These are phyloP conservation scores for Otis tarda DNA, from an alignment of 2,113 vertebrate species.

Conservation along the genomic window DNA sequence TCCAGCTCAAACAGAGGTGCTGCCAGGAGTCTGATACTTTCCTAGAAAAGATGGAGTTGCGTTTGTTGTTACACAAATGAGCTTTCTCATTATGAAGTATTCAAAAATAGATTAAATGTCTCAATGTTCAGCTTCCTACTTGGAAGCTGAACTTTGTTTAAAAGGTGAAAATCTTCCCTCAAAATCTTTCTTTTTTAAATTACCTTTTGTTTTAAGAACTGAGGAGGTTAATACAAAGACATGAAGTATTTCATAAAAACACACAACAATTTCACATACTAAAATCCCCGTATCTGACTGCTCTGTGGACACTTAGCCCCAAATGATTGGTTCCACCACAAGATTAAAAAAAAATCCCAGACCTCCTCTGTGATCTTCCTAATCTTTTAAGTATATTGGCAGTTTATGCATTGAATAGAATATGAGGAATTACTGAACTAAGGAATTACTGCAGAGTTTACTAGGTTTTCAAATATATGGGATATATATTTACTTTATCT, in stretches of 20 bases:
- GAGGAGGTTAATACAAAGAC: not conserved
- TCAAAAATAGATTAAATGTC: not conserved
- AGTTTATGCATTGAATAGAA: constrained; percentile 74
- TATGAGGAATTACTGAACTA: constrained; percentile 75
- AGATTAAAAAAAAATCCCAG: not conserved
- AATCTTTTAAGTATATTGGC: constrained; percentile 71
- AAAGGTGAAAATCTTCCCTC: not conserved
- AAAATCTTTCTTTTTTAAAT: not conserved
- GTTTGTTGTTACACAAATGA: not conserved
- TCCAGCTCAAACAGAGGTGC: not conserved
- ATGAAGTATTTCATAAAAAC: not conserved
- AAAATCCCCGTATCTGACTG: not conserved
- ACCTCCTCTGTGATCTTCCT: constrained; percentile 55
- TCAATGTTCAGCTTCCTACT: too few species aligned
- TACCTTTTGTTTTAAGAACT: not conserved
- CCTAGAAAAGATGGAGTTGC: not conserved
- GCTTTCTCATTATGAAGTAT: not conserved
- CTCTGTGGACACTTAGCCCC: constrained; percentile 35
- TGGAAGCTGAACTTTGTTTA: not conserved
- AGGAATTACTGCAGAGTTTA: constrained; percentile 69
- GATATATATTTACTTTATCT: constrained; percentile 64
- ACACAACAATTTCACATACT: not conserved
- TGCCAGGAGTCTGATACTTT: not conserved
- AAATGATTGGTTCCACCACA: constrained; percentile 38
- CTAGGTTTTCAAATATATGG: constrained; percentile 44